Evolutionary conservation across 2,113 vertebrate genomes (phyloP).

Genomic region (Kryptolebias marmoratus): DNA sequence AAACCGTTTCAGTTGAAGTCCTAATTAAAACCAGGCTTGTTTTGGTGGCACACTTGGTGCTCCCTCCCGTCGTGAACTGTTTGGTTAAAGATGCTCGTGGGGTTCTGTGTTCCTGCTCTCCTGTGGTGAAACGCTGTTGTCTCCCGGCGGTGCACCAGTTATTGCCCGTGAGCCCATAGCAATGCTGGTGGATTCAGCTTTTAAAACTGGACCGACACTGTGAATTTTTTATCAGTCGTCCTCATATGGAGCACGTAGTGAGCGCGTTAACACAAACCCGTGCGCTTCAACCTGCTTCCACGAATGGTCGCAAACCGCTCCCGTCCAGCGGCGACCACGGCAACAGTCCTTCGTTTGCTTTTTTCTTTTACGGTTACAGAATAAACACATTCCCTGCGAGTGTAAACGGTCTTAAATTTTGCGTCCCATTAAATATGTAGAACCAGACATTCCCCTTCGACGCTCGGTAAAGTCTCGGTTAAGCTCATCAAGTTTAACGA

Average conservation of each 20-base stretch:
- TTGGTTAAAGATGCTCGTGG: not conserved
- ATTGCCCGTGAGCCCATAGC: not conserved
- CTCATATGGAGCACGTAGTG: not conserved
- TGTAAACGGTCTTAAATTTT: not conserved
- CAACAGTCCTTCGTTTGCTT: not conserved
- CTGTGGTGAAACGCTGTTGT: not conserved
- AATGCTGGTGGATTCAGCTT: not conserved
- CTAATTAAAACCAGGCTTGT: not conserved
- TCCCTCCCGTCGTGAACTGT: not conserved
- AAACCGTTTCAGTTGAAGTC: not conserved
- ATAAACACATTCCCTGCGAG: too few species aligned
- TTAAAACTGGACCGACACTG: not conserved
- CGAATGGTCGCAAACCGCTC: not conserved
- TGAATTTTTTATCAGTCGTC: constrained; percentile 1
- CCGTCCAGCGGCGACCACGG: not conserved
- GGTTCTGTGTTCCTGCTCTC: not conserved
- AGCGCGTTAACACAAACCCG: not conserved
- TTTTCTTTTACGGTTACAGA: not conserved
- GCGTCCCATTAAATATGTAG: not conserved
- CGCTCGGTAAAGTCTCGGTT: constrained; percentile 8
- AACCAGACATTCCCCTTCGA: not conserved
- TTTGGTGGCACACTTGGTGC: too few species aligned
- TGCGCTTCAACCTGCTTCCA: constrained; percentile 1
- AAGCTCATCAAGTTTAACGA: constrained; percentile 51
- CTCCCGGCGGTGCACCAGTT: not conserved